A percentile compares a stretch with the other conserved stretches of the same genome.
Evolutionary conservation across 2,888 invertebrate genomes (phyloP).

Genomic region (Aplocera efformata): DNA sequence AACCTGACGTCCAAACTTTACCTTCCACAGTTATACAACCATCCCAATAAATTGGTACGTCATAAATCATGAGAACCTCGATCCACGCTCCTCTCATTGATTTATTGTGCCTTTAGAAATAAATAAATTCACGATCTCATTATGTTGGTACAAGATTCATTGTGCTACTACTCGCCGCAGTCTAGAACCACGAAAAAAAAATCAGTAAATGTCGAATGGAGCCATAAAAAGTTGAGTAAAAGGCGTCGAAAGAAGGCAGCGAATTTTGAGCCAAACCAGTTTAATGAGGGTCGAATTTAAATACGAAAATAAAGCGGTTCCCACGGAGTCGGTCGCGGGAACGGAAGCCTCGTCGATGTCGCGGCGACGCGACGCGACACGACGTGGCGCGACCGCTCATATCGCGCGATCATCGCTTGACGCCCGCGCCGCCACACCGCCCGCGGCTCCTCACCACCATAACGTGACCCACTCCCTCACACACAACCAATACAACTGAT

Average conservation of each 20-base stretch:
- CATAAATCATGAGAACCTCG: constrained; percentile 22
- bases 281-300: constrained; percentile 81
- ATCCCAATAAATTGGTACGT: constrained; percentile 15
- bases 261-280: constrained; percentile 79
- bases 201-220: constrained; percentile 77
- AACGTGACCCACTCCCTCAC: constrained; percentile 13
- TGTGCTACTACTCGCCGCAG: constrained; percentile 51
- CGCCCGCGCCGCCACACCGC: constrained; percentile 31
- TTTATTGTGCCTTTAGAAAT: constrained; percentile 41
- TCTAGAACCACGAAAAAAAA: constrained; percentile 62
- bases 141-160: constrained; percentile 51
- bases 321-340: constrained; percentile 78
- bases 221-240: constrained; percentile 79
- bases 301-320: constrained; percentile 78
- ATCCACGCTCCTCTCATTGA: constrained; percentile 22
- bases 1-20: constrained; percentile 1
- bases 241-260: constrained; percentile 80
- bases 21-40: background rate
- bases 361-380: too few relatives aligned
- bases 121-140: constrained; percentile 54
- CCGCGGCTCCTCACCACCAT: constrained; percentile 32
- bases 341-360: constrained; percentile 71
- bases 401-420: constrained; percentile 42
- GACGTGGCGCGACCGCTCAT: constrained; percentile 38
- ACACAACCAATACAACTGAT: constrained; percentile 5